Percentiles rank a stretch among this genome's conserved stretches.
Conservation (phyloP, 30 jellyfish, hydroid and myxozoan genomes). For the Aurelia sp. region DNA sequence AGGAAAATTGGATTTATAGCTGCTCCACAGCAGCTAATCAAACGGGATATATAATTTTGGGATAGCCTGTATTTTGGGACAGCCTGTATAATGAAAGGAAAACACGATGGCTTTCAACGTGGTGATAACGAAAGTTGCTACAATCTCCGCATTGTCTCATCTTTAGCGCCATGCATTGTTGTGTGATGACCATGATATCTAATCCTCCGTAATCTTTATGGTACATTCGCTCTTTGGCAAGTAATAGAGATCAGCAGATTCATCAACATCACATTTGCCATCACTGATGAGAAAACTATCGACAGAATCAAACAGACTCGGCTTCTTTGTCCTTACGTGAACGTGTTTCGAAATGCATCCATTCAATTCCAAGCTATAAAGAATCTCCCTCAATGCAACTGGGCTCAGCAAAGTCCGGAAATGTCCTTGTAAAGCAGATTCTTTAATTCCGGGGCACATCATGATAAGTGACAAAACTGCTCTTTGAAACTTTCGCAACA, state of each 20-base stretch:
- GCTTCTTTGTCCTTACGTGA: slow-evolving; percentile 14
- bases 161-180: too few species aligned
- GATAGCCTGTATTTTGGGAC: too few species aligned
- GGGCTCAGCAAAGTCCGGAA: slow-evolving; percentile 51
- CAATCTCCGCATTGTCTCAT: too few species aligned
- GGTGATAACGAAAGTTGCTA: too few species aligned
- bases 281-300: slow-evolving; percentile 3
- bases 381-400: slow-evolving; percentile 36
- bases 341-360: slow-evolving; percentile 69
- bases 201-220: slow-evolving; percentile 17
- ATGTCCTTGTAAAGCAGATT: slow-evolving; percentile 50
- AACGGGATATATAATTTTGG: too few species aligned
- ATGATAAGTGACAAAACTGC: slow-evolving; percentile 60
- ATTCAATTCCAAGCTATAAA: slow-evolving; percentile 55
- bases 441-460: slow-evolving; percentile 79
- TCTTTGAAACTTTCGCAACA: slow-evolving; percentile 66
- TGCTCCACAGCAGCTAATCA: too few species aligned
- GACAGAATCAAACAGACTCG: slow-evolving; percentile 27
- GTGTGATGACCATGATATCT: too few species aligned
- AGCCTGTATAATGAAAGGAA: too few species aligned
- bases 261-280: background rate
- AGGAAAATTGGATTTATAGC: too few species aligned
- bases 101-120: too few species aligned
- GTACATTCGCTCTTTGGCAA: slow-evolving; percentile 41
- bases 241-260: slow-evolving; percentile 40